Percentiles rank a stretch among this genome's conserved stretches.
These are phyloP conservation scores for Pachyuromys duprasi DNA, from an alignment of 2,797 vertebrate species.

Conservation along the genomic window DNA sequence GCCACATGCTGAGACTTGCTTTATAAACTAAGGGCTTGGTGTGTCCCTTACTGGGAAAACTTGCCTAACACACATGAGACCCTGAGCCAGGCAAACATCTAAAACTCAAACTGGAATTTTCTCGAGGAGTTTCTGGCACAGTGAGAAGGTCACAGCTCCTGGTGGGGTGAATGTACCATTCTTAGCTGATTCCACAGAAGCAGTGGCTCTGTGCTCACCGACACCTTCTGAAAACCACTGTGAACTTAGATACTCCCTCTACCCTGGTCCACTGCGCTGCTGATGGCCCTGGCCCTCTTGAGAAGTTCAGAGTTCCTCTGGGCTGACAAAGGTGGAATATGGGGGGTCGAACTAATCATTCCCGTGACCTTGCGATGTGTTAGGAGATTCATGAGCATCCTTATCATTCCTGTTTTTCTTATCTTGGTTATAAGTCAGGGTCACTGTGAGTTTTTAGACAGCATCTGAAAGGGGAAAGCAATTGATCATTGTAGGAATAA, in stretches of 20 bases:
- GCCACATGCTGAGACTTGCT: background rate
- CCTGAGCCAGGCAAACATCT: background rate
- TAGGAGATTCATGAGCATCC: background rate
- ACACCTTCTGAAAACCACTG: background rate
- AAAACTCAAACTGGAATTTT: background rate
- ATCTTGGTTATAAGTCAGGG: constrained; percentile 66
- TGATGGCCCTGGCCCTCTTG: background rate
- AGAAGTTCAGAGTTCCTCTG: constrained; percentile 27
- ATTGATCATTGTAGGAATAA: constrained; percentile 53
- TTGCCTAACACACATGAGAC: background rate
- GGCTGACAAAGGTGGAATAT: constrained; percentile 18
- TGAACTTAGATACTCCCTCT: background rate
- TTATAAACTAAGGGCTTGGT: background rate
- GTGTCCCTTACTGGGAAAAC: background rate
- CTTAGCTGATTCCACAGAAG: background rate
- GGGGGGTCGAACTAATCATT: background rate
- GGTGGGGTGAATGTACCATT: background rate
- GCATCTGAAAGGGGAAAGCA: constrained; percentile 11
- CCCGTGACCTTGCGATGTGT: background rate
- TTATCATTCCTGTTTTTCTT: constrained; percentile 50
- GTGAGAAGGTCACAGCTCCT: background rate
- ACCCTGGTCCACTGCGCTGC: background rate
- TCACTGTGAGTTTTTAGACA: constrained; percentile 46
- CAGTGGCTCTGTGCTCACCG: background rate
- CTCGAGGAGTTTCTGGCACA: background rate